Conservation (phyloP, 1,140 invertebrate species). For the Drosophila teissieri region DNA sequence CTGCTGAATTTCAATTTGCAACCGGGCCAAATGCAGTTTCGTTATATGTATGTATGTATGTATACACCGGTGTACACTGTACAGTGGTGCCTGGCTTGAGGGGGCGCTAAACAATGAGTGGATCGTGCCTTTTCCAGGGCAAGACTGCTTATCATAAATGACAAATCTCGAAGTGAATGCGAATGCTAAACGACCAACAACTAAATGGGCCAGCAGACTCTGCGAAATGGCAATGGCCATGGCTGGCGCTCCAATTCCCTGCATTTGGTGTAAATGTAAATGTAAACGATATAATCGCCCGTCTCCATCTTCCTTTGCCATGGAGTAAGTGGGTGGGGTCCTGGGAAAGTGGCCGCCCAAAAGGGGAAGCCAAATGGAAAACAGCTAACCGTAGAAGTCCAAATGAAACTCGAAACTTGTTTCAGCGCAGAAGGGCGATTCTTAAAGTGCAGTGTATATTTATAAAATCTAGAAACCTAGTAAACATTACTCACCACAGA, state of each 20-base stretch:
- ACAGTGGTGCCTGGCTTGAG: slow-evolving; percentile 21
- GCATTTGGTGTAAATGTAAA: slow-evolving; percentile 69
- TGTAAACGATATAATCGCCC: slow-evolving; percentile 73
- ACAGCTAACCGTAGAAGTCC: not conserved
- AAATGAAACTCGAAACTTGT: too few species aligned
- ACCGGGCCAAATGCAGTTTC: not conserved
- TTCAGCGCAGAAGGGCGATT: not conserved
- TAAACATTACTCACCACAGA: not conserved
- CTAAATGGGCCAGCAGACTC: slow-evolving; percentile 38
- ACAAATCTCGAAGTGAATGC: slow-evolving; percentile 65
- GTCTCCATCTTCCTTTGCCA: slow-evolving; percentile 50
- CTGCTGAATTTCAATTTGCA: slow-evolving; percentile 1
- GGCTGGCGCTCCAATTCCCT: slow-evolving; percentile 55
- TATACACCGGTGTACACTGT: not conserved
- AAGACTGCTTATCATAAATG: slow-evolving; percentile 63
- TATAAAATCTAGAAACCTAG: not conserved
- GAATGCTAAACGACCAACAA: slow-evolving; percentile 52
- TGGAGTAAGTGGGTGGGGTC: not conserved
- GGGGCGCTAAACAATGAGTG: not conserved
- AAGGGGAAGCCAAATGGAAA: slow-evolving; percentile 2
- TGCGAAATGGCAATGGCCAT: slow-evolving; percentile 26
- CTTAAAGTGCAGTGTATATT: not conserved
- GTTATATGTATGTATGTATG: not conserved
- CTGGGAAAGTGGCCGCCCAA: slow-evolving; percentile 15
- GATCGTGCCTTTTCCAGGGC: slow-evolving; percentile 29